Evolutionary conservation across 2,888 invertebrate species (phyloP).

Genomic region (Epiperipatus broadwayi): DNA sequence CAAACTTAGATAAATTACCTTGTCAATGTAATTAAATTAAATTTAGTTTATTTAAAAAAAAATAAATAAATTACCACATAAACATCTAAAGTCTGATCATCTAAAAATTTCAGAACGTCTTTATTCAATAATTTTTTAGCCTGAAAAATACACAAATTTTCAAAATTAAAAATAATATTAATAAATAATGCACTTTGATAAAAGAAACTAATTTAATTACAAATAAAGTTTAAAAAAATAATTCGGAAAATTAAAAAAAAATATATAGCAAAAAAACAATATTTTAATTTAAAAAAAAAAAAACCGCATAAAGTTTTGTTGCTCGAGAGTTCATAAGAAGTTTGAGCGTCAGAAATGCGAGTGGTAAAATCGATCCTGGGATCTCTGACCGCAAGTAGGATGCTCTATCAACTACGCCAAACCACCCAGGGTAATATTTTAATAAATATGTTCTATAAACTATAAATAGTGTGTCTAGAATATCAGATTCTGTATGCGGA

Average conservation of each 20-base stretch:
- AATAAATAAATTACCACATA: conserved; percentile 41
- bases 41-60: conserved; percentile 6
- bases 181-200: neutral
- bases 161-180: neutral
- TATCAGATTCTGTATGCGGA: too few relatives aligned
- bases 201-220: neutral
- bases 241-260: neutral
- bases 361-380: too few relatives aligned
- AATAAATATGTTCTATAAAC: too few relatives aligned
- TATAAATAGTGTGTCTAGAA: too few relatives aligned
- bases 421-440: too few relatives aligned
- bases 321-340: too few relatives aligned
- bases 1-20: conserved; percentile 1
- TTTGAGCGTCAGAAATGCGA: too few relatives aligned
- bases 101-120: conserved; percentile 56
- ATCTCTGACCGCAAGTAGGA: too few relatives aligned
- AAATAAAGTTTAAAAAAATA: neutral
- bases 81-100: conserved; percentile 62
- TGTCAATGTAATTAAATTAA: neutral
- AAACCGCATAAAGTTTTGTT: too few relatives aligned
- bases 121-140: conserved; percentile 68
- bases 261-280: neutral
- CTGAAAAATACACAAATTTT: conserved; percentile 37
- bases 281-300: neutral
- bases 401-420: too few relatives aligned